phyloP scores from a whole-genome alignment of 2,797 vertebrate genomes.

The Danio jaintianensis region DNA sequence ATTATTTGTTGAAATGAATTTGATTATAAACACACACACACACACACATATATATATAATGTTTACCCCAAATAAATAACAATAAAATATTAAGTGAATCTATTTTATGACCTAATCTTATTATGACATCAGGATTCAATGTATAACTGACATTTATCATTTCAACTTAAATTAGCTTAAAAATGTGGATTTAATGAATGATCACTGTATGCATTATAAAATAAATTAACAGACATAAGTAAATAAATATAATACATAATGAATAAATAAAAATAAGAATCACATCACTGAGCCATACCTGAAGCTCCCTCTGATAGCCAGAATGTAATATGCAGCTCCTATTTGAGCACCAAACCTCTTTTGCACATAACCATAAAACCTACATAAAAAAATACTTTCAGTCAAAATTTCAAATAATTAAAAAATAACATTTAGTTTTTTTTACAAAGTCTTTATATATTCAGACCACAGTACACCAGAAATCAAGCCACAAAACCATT shows the following conservation, averaged over 20 bases:
- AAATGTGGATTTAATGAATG: neutral
- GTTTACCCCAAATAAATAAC: no score
- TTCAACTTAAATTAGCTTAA: neutral
- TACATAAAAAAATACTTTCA: slow-evolving; percentile 57
- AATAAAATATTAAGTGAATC: no score
- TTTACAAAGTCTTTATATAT: no score
- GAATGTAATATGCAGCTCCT: slow-evolving; percentile 75
- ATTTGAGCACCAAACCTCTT: slow-evolving; percentile 69
- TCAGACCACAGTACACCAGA: no score
- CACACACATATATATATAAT: no score
- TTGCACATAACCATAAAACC: slow-evolving; percentile 68
- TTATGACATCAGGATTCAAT: neutral
- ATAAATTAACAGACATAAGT: neutral
- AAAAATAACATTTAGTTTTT: no score
- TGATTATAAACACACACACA: no score
- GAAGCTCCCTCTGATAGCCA: slow-evolving; percentile 80
- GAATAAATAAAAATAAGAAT: neutral
- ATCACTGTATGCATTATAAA: neutral
- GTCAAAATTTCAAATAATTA: neutral
- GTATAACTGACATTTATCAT: neutral
- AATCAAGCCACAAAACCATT: no score
- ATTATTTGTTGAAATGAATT: no score
- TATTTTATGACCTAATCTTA: no score
- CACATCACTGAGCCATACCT: slow-evolving; percentile 72
- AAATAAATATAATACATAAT: neutral